Evolutionary conservation across 2,113 vertebrate species (phyloP), one percentile per base, ranked within the genome.

Genomic region (Oryzias melastigma): DNA sequence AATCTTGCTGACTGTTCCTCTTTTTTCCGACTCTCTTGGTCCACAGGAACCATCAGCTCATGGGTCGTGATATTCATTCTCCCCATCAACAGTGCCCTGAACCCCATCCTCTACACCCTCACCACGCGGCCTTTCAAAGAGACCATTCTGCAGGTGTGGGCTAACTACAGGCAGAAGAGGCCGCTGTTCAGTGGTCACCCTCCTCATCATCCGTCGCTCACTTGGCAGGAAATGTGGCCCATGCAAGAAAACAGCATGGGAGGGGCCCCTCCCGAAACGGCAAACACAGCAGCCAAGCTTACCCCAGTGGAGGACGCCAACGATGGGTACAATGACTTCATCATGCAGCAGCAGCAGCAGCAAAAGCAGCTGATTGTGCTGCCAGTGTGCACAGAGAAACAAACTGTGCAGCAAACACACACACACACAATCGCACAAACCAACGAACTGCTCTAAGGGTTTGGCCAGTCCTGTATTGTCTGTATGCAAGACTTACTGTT

Each of bases 31-130:
- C 15, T 25, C 18, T 47, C 45, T 55, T 13, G 5, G 4, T 27
- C 4, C 0, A 13, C 77, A 98, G 97, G 94, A 68, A 94, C 95
- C 50, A 98, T 98, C 84, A 95, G 92, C 67, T 98, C 96, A 46
- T 99, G 96, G 97, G 96, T 98, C 42, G 97, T 98, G 64, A 95
- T 98, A 84, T 99, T 99, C 67, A 98, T 99, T 78, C 88, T 99
- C 52, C 97, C 97, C 64, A 99, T 98, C 86, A 99, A 99, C 62
- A 98, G 96, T 13, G 96, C 97, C 78, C 89, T 98, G 57, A 99
- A 99, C 76, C 97, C 97, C 69, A 95, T 99, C 84, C 93, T 98
- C 35, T 99, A 99, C 85, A 99, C 97, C 4, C 87, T 99, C 85
- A 99, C 97, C 43, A 99, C 97, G 1, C 89, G 96, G 65, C 95